Evolutionary conservation across 2,113 vertebrate species (phyloP).

Genomic region (Anser cygnoides): DNA sequence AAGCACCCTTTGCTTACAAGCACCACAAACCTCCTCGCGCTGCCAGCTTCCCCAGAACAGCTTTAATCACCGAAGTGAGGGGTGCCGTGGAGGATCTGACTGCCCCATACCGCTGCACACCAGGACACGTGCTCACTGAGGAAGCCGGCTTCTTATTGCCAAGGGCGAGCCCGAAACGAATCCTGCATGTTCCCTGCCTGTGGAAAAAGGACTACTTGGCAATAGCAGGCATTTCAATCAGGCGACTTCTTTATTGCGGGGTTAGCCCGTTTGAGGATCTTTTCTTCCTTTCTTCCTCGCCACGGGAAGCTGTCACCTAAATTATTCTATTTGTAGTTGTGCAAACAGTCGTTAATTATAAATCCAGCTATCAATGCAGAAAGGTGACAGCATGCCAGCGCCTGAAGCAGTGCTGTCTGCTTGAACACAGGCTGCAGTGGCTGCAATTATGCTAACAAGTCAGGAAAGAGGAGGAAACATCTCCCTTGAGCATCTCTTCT

Average conservation of each 20-base stretch:
- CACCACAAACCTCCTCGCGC: too few species aligned
- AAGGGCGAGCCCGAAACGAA: background rate
- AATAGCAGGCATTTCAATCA: background rate
- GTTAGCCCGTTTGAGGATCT: background rate
- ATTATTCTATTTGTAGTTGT: background rate
- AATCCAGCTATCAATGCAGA: background rate
- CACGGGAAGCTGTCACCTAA: background rate
- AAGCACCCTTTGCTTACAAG: background rate
- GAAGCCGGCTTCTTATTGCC: rapidly evolving
- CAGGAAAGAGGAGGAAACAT: background rate
- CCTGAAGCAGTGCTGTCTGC: background rate
- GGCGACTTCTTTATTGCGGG: background rate
- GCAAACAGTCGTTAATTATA: background rate
- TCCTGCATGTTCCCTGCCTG: background rate
- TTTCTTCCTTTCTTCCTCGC: background rate
- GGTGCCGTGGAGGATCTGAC: background rate
- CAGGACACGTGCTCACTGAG: rapidly evolving
- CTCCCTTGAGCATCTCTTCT: background rate
- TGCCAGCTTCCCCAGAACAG: background rate
- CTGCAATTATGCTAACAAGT: background rate
- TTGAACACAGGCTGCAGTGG: background rate
- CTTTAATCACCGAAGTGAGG: background rate
- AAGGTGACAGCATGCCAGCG: background rate
- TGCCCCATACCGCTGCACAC: background rate
- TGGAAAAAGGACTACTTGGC: rapidly evolving